Evolutionary conservation across 2,797 vertebrate species (phyloP).

Genomic region (Pangasius sanitwongsei): DNA sequence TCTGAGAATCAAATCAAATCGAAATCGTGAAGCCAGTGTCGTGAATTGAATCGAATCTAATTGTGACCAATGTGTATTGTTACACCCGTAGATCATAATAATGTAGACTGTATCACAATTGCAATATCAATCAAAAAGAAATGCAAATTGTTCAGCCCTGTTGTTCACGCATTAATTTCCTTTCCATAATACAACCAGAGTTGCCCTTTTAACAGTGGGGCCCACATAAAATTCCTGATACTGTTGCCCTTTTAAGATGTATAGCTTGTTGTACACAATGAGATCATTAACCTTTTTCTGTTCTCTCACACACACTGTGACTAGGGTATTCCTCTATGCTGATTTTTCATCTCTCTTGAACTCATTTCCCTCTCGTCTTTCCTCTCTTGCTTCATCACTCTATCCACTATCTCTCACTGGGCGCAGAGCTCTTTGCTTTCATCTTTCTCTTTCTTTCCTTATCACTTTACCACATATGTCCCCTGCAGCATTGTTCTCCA

Average conservation of each 20-base stretch:
- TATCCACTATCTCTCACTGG: background rate
- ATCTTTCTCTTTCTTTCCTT: constrained; percentile 13
- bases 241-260: constrained; percentile 33
- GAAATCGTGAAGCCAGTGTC: no score
- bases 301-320: background rate
- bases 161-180: background rate
- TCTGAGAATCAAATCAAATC: background rate
- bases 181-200: constrained; percentile 2
- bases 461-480: constrained; percentile 9
- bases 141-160: constrained; percentile 9
- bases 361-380: background rate
- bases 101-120: background rate
- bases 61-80: background rate
- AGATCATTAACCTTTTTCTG: constrained; percentile 36
- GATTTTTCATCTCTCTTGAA: constrained; percentile 2
- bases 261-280: constrained; percentile 3
- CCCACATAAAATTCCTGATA: background rate
- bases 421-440: background rate
- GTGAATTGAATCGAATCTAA: background rate
- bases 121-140: background rate
- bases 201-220: constrained; percentile 23
- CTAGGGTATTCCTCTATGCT: background rate
- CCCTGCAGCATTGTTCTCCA: background rate
- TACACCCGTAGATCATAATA: background rate
- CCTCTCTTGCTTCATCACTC: background rate